Evolutionary conservation across 2,797 vertebrate genomes (phyloP).

Genomic region (Nannoperca obscura): DNA sequence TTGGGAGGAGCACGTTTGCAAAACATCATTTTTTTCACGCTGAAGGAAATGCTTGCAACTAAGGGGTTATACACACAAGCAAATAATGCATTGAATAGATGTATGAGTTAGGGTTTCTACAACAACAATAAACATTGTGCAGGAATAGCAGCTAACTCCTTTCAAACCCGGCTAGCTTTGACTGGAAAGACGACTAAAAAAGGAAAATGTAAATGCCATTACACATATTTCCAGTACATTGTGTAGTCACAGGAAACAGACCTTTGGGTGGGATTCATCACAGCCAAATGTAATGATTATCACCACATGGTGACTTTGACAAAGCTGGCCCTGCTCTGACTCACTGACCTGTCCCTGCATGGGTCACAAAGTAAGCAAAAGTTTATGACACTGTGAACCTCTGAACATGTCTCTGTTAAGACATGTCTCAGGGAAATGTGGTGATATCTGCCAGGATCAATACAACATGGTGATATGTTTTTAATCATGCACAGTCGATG

Average conservation of each 20-base stretch:
- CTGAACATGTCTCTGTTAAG: constrained; percentile 89
- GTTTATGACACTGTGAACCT: constrained; percentile 84
- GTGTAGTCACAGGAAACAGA: constrained; percentile 46
- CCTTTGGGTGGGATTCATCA: constrained; percentile 53
- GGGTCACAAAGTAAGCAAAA: constrained; percentile 93
- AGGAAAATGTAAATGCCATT: constrained; percentile 24
- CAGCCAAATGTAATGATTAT: constrained; percentile 63
- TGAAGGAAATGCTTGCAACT: constrained; percentile 39
- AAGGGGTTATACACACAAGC: constrained; percentile 24
- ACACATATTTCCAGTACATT: constrained; percentile 24
- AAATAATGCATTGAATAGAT: constrained; percentile 45
- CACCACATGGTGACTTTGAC: constrained; percentile 63
- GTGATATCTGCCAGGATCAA: constrained; percentile 56
- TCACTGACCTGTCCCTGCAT: constrained; percentile 88
- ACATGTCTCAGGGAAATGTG: constrained; percentile 72
- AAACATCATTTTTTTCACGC: constrained; percentile 58
- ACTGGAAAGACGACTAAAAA: constrained; percentile 22
- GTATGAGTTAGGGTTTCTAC: constrained; percentile 30
- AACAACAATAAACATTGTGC: constrained; percentile 20
- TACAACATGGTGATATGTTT: constrained; percentile 51
- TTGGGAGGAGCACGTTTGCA: constrained; percentile 45
- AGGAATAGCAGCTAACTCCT: constrained; percentile 8
- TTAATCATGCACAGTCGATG: constrained; percentile 59
- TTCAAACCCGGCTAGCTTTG: constrained; percentile 22
- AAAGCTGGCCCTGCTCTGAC: constrained; percentile 71